phyloP scores from a whole-genome alignment of 1,140 invertebrate species.

The Drosophila subobscura region DNA sequence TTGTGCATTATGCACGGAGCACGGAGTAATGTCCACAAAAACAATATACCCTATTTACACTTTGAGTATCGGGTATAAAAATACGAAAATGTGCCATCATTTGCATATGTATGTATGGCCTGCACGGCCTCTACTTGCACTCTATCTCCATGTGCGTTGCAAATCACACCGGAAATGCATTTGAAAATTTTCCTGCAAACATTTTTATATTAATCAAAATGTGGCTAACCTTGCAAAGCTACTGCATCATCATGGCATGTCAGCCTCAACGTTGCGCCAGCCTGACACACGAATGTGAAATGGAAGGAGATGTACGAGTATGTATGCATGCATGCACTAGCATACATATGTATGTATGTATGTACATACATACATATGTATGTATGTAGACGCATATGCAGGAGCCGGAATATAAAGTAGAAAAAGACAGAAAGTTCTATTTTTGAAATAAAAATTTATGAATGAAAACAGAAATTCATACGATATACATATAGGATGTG shows the following conservation, averaged over 20 bases:
- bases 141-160: constrained; percentile 18
- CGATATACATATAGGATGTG: constrained; percentile 7
- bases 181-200: constrained; percentile 45
- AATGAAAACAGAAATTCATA: constrained; percentile 58
- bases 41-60: too few species aligned
- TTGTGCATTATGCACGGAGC: too few species aligned
- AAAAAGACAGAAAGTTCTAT: constrained; percentile 43
- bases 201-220: constrained; percentile 65
- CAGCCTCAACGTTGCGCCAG: constrained; percentile 18
- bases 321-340: not conserved
- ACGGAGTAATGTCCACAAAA: too few species aligned
- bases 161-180: constrained; percentile 59
- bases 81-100: not conserved
- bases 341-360: too few species aligned
- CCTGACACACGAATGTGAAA: not conserved
- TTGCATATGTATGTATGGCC: not conserved
- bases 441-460: constrained; percentile 61
- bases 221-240: constrained; percentile 54
- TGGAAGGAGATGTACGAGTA: not conserved
- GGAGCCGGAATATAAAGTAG: not conserved
- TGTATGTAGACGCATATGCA: not conserved
- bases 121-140: not conserved
- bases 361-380: too few species aligned
- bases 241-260: constrained; percentile 15
- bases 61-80: too few species aligned